Evolutionary conservation across 2,797 vertebrate species (phyloP).

Genomic region (Eulemur coronatus): DNA sequence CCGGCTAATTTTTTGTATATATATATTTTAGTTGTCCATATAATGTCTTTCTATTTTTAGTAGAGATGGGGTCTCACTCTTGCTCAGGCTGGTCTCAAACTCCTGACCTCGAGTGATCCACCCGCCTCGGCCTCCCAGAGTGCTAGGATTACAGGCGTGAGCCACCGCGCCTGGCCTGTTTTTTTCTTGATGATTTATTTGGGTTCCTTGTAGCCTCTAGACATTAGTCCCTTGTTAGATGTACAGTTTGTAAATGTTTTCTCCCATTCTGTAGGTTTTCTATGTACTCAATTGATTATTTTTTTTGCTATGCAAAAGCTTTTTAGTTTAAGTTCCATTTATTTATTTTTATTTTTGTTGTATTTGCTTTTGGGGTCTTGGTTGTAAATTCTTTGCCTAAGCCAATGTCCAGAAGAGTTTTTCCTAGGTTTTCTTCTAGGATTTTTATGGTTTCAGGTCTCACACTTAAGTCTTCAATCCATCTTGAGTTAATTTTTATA

Average conservation of each 20-base stretch:
- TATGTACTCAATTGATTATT: not conserved
- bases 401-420: not conserved
- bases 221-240: not conserved
- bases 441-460: not conserved
- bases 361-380: not conserved
- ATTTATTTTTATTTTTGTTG: not conserved
- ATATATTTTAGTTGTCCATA: too few relatives aligned
- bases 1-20: too few relatives aligned
- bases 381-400: not conserved
- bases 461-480: not conserved
- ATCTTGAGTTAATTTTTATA: not conserved
- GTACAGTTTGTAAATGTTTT: not conserved
- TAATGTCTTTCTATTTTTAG: too few relatives aligned
- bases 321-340: not conserved
- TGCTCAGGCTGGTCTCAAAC: too few relatives aligned
- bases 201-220: not conserved
- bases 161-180: too few relatives aligned
- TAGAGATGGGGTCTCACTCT: too few relatives aligned
- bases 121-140: too few relatives aligned
- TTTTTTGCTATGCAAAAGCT: not conserved
- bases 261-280: not conserved
- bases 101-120: too few relatives aligned
- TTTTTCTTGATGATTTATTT: not conserved
- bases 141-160: too few relatives aligned
- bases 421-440: not conserved